phyloP scores from a whole-genome alignment of 2,888 invertebrate genomes.

The Iphiclides podalirius region DNA sequence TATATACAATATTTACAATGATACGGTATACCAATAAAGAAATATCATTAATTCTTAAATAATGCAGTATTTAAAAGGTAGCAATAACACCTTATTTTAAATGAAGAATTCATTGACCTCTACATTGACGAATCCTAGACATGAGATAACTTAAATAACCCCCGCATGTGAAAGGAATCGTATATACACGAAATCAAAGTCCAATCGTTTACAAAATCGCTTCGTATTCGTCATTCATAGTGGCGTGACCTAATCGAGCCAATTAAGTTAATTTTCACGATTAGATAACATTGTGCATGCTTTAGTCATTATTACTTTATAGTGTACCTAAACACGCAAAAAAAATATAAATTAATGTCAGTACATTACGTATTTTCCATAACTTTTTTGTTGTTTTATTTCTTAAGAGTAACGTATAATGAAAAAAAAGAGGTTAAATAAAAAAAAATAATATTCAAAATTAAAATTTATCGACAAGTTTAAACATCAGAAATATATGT shows the following conservation, averaged over 20 bases:
- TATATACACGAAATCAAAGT: constrained; percentile 43
- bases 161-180: constrained; percentile 9
- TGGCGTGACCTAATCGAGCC: constrained; percentile 70
- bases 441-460: too few relatives aligned
- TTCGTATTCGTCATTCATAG: constrained; percentile 54
- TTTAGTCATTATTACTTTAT: constrained; percentile 18
- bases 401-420: too few relatives aligned
- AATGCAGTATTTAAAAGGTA: too few relatives aligned
- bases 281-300: constrained; percentile 55
- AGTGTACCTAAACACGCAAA: background rate
- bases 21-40: too few relatives aligned
- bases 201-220: constrained; percentile 45
- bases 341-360: too few relatives aligned
- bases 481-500: too few relatives aligned
- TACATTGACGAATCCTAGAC: constrained; percentile 22
- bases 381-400: too few relatives aligned
- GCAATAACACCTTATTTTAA: background rate
- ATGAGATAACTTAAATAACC: constrained; percentile 31
- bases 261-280: constrained; percentile 56
- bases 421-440: too few relatives aligned
- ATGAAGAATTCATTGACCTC: constrained; percentile 26
- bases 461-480: too few relatives aligned
- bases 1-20: too few relatives aligned
- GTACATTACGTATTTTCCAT: too few relatives aligned
- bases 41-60: too few relatives aligned